Conservation (phyloP, 2,113 vertebrate species). For the Stegostoma tigrinum region DNA sequence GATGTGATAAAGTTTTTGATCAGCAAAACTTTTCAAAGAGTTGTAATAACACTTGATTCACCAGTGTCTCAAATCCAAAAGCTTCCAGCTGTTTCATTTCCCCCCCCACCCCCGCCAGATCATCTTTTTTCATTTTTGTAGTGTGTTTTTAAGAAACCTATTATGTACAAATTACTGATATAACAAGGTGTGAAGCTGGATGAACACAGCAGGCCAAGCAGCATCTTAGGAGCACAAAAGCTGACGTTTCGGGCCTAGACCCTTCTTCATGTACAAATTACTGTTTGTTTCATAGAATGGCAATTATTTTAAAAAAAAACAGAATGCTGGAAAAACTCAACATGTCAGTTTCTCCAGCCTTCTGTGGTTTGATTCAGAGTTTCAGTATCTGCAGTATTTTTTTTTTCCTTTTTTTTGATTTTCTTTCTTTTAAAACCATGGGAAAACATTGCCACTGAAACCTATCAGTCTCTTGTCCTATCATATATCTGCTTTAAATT, state of each 20-base stretch:
- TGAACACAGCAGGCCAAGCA: too few species aligned
- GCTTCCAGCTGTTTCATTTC: background rate
- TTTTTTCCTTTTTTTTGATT: background rate
- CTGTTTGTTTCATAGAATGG: too few species aligned
- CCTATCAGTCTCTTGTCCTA: background rate
- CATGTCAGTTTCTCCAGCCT: too few species aligned
- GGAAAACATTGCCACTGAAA: background rate
- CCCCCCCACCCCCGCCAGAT: too few species aligned
- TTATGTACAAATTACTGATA: background rate
- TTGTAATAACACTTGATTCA: background rate
- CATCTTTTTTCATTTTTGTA: background rate
- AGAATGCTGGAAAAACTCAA: too few species aligned
- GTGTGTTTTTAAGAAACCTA: too few species aligned
- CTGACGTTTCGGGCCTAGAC: too few species aligned
- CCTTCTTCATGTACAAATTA: too few species aligned
- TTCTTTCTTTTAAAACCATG: background rate
- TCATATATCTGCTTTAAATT: background rate
- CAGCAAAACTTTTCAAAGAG: background rate
- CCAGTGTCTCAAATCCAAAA: background rate
- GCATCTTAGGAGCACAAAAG: too few species aligned
- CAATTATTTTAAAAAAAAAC: too few species aligned
- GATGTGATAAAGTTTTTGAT: background rate
- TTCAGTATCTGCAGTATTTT: background rate
- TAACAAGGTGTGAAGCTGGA: too few species aligned
- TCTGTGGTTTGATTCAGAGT: background rate